Evolutionary conservation across 1,140 invertebrate genomes (phyloP).

Genomic region (Aphelenchoides besseyi): DNA sequence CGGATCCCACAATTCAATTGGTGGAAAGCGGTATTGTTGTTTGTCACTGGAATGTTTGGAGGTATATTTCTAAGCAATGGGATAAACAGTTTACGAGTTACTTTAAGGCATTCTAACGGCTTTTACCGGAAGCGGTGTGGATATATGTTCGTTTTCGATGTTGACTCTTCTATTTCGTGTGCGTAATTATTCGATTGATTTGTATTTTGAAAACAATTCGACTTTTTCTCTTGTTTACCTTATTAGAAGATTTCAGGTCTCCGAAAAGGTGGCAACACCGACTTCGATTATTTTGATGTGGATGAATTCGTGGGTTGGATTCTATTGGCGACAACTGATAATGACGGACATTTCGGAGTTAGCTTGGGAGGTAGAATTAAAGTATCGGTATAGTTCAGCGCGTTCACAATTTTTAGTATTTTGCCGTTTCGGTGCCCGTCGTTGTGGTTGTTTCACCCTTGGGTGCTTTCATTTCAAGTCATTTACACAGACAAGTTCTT

Average conservation of each 20-base stretch:
- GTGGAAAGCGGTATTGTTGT: conserved; percentile 47
- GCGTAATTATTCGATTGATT: not conserved
- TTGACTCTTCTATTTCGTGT: conserved; percentile 32
- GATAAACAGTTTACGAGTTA: not conserved
- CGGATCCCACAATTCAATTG: conserved; percentile 42
- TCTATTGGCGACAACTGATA: conserved; percentile 43
- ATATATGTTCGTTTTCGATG: conserved; percentile 32
- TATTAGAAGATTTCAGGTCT: too few species aligned
- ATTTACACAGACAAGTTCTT: conserved; percentile 50
- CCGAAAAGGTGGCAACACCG: conserved; percentile 48
- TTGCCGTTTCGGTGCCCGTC: conserved; percentile 37
- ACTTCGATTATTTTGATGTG: conserved; percentile 47
- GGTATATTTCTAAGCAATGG: conserved; percentile 26
- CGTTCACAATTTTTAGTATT: conserved; percentile 33
- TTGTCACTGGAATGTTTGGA: conserved; percentile 52
- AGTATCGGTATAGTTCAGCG: conserved; percentile 35
- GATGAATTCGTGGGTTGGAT: conserved; percentile 36
- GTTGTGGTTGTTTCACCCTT: conserved; percentile 41
- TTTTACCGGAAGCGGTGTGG: conserved; percentile 31
- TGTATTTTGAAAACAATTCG: too few species aligned
- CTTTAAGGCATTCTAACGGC: conserved; percentile 22
- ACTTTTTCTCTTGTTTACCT: conserved; percentile 30
- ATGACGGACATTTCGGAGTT: conserved; percentile 18
- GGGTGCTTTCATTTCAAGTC: conserved; percentile 48
- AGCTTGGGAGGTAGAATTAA: too few species aligned